Conservation (phyloP, 2,113 vertebrate genomes). For the Empidonax traillii region DNA sequence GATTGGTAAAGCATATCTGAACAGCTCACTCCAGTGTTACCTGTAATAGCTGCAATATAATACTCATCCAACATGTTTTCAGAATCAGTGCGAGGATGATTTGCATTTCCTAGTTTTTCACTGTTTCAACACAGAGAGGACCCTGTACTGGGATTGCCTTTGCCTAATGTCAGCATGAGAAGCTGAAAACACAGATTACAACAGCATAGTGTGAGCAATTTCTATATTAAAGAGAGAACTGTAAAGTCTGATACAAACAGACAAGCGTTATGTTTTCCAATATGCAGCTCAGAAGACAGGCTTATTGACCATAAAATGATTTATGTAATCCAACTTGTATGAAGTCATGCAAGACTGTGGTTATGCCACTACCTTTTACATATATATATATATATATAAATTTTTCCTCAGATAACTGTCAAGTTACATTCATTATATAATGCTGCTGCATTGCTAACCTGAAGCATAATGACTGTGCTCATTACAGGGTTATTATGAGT, state of each 20-base stretch:
- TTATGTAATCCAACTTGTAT: slow-evolving; percentile 20
- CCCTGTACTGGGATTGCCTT: not conserved
- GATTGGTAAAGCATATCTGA: not conserved
- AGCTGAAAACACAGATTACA: slow-evolving; percentile 12
- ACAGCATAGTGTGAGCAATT: not conserved
- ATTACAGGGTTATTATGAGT: not conserved
- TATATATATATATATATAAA: not conserved
- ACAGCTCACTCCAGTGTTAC: not conserved
- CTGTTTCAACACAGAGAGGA: not conserved
- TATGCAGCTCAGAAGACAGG: slow-evolving; percentile 17
- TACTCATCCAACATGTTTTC: not conserved
- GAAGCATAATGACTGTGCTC: not conserved
- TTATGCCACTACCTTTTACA: not conserved
- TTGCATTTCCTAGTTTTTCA: slow-evolving; percentile 13
- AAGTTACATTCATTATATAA: not conserved
- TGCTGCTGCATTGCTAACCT: not conserved
- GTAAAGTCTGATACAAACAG: slow-evolving; percentile 59
- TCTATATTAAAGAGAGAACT: slow-evolving; percentile 47
- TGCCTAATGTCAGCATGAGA: not conserved
- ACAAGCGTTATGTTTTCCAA: slow-evolving; percentile 47
- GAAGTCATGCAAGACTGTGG: not conserved
- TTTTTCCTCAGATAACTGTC: not conserved
- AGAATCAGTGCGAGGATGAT: not conserved
- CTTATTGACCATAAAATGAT: slow-evolving; percentile 44
- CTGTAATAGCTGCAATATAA: slow-evolving; percentile 2